Evolutionary conservation across 2,888 invertebrate species (phyloP).

Genomic region (Phorcus lineatus): DNA sequence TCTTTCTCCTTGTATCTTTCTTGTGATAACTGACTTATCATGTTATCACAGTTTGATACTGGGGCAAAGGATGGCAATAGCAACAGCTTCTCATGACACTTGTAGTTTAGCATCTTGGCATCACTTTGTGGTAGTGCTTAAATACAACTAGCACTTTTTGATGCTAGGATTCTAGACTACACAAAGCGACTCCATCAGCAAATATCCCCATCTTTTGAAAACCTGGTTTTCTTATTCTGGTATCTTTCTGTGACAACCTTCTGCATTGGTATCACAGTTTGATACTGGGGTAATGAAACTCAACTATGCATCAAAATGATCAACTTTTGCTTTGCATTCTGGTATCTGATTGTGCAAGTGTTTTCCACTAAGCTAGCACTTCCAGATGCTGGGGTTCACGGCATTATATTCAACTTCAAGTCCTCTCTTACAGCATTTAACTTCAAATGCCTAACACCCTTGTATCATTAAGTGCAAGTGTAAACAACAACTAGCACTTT

Average conservation of each 20-base stretch:
- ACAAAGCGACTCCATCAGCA: neutral
- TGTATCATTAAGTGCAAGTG: constrained; percentile 3
- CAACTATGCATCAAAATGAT: neutral
- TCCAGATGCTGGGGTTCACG: constrained; percentile 34
- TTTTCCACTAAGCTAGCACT: constrained; percentile 37
- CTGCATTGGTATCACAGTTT: neutral
- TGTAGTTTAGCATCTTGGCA: neutral
- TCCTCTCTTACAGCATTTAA: too few species aligned
- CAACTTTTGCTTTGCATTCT: neutral
- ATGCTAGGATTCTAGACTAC: neutral
- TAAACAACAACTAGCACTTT: constrained; percentile 34
- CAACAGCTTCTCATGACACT: neutral
- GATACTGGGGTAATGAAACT: constrained; percentile 5
- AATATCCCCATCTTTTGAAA: neutral
- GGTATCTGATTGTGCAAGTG: constrained; percentile 41
- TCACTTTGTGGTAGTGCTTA: constrained; percentile 8
- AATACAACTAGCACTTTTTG: constrained; percentile 20
- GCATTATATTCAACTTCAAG: neutral
- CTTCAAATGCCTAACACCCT: neutral
- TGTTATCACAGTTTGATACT: constrained; percentile 26
- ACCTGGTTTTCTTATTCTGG: neutral
- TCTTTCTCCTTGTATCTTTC: neutral
- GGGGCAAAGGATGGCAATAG: constrained; percentile 2
- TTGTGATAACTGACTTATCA: constrained; percentile 1
- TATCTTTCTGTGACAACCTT: neutral